Evolutionary conservation across 2,113 vertebrate genomes (phyloP).

Genomic region (Cottus gobio): DNA sequence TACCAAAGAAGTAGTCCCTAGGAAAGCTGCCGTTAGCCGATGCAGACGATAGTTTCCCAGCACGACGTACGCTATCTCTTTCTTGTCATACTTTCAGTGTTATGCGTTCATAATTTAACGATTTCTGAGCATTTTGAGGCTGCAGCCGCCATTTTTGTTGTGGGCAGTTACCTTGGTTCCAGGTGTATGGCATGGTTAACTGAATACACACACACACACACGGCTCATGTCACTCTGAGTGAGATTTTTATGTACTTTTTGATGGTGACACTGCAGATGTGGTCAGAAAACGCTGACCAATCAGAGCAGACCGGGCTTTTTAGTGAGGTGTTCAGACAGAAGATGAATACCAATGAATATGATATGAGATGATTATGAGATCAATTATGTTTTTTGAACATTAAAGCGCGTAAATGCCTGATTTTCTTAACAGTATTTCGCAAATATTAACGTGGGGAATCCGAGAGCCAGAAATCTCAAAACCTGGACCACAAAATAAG

Average conservation of each 20-base stretch:
- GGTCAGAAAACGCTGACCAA: too few relatives aligned
- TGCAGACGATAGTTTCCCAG: background rate
- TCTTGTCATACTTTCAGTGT: background rate
- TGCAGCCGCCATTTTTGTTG: background rate
- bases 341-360: too few relatives aligned
- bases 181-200: too few relatives aligned
- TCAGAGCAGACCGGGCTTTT: too few relatives aligned
- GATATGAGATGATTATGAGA: too few relatives aligned
- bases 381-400: too few relatives aligned
- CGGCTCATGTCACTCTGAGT: too few relatives aligned
- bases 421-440: background rate
- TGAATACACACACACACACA: too few relatives aligned
- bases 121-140: background rate
- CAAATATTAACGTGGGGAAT: background rate
- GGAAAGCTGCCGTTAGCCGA: background rate
- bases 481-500: background rate
- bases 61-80: background rate
- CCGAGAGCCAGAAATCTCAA: background rate
- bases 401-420: too few relatives aligned
- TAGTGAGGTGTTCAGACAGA: too few relatives aligned
- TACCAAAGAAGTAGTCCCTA: background rate
- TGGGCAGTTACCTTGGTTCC: background rate
- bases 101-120: background rate
- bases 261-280: too few relatives aligned
- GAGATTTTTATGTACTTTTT: too few relatives aligned